A percentile compares a stretch with the other conserved stretches of the same genome.
Conservation (phyloP, 2,888 invertebrate genomes). For the Agapostemon virescens region DNA sequence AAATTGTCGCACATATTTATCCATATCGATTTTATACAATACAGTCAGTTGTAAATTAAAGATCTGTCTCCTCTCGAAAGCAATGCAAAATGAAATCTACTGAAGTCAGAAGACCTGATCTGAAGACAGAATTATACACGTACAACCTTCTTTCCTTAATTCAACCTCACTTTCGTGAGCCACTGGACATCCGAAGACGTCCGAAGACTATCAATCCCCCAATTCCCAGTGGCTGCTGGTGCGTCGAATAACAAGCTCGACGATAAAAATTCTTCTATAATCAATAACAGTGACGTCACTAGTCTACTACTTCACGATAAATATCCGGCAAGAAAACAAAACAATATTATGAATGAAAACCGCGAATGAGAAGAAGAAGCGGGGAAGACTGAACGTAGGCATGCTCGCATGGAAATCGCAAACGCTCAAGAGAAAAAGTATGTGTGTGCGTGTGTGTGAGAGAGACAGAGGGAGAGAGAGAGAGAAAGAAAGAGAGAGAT, state of each 20-base stretch:
- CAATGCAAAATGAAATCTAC: too few relatives aligned
- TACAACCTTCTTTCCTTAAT: too few relatives aligned
- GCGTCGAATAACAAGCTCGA: neutral
- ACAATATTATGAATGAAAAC: constrained; percentile 7
- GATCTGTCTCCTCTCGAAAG: too few relatives aligned
- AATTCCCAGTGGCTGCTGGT: neutral
- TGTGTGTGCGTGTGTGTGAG: too few relatives aligned
- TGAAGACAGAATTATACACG: too few relatives aligned
- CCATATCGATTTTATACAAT: too few relatives aligned
- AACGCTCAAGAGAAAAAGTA: too few relatives aligned
- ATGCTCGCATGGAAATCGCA: constrained; percentile 32
- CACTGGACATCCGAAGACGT: neutral
- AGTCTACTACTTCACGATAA: neutral
- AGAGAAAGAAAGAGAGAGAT: neutral
- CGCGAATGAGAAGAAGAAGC: constrained; percentile 10
- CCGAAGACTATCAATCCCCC: neutral
- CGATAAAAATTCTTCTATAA: neutral
- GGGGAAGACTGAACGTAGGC: constrained; percentile 13
- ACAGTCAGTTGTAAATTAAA: too few relatives aligned
- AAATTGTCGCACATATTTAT: too few relatives aligned
- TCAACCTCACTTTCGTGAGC: too few relatives aligned
- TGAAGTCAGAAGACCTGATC: too few relatives aligned
- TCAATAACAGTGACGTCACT: neutral
- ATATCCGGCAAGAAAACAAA: neutral
- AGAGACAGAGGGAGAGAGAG: neutral